Evolutionary conservation across 2,888 invertebrate species (phyloP), one percentile per base, ranked within the genome.

Genomic region (Machimus rusticus): DNA sequence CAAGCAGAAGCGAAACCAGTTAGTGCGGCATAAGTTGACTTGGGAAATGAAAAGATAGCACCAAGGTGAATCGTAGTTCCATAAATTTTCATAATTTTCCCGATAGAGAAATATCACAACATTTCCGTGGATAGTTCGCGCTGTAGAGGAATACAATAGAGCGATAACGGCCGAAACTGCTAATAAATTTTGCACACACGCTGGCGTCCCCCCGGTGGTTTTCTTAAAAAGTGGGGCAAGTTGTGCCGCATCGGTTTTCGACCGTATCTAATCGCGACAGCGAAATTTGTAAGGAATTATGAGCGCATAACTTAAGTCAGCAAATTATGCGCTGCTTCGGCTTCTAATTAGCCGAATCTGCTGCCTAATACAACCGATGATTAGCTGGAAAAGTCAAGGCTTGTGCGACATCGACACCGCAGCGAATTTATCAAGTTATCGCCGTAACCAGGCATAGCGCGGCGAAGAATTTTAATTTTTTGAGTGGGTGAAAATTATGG

Each of bases 71-170:
- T 79, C 31, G 51, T 23, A 28, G 79, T 66, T 79, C 79, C 79
- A 79, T 79, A 79, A 79, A 79, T 79, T 79, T 79, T 79, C 55
- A 79, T 79, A 79, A 79, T 39, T 79, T 51, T 51, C 28, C 23
- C 31, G 79, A 79, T 79, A 79, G 51, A 28, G 51, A 51, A 19
- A 79, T 79, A 79, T 79, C 23, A 23, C 31, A 28, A 31, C n/a
- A 55, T 79, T 79, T 79, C 79, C 79, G 79, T 31, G 16, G 79
- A 78, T 78, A 78, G 46, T 39, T 78, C 8, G 51, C 4, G 19
- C 39, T n/a, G 12, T 46, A 46, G 28, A n/a, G 12, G 66, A 79
- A n/a, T 79, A 79, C 51, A 79, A 79, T 79, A 79, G 28, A 37
- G 79, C 79, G 79, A 79, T 79, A 79, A 51, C 79, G 31, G 23